A percentile compares a stretch with the other conserved stretches of the same genome.
These are phyloP conservation scores for Pocillopora damicornis DNA, from an alignment of 64 coral and sea anemone species.

Conservation along the genomic window DNA sequence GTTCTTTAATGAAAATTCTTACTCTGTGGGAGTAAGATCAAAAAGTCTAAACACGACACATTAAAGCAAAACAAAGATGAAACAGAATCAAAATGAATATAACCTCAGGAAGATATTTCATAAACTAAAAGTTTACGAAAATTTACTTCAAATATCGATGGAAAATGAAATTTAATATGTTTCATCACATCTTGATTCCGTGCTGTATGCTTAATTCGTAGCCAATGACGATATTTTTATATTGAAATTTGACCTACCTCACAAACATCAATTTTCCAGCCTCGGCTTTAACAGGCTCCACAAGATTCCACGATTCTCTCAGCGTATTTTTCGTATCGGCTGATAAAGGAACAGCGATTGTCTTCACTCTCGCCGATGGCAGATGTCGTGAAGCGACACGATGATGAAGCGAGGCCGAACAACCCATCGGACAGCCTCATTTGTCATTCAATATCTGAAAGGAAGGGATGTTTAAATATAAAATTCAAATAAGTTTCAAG, in stretches of 20 bases:
- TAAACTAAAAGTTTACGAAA: too few species aligned
- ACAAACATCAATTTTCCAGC: conserved; percentile 37
- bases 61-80: too few species aligned
- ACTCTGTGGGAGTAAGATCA: too few species aligned
- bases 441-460: neutral
- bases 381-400: neutral
- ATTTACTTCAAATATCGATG: too few species aligned
- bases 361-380: neutral
- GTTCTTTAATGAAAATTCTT: too few species aligned
- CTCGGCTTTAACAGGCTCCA: conserved; percentile 47
- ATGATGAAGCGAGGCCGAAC: conserved; percentile 1
- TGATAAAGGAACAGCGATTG: neutral
- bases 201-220: too few species aligned
- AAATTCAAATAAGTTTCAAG: neutral
- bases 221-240: too few species aligned
- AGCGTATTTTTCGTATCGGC: neutral
- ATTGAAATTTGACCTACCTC: conserved; percentile 12
- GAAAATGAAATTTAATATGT: neutral
- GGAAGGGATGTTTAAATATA: neutral
- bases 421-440: neutral
- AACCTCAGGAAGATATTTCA: too few species aligned
- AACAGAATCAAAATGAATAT: too few species aligned
- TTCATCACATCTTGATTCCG: neutral
- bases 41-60: too few species aligned
- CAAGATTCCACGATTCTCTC: conserved; percentile 38